Base-by-base conservation (phyloP, 2,113 vertebrate species). In the Orientallactaga bullata region DNA sequence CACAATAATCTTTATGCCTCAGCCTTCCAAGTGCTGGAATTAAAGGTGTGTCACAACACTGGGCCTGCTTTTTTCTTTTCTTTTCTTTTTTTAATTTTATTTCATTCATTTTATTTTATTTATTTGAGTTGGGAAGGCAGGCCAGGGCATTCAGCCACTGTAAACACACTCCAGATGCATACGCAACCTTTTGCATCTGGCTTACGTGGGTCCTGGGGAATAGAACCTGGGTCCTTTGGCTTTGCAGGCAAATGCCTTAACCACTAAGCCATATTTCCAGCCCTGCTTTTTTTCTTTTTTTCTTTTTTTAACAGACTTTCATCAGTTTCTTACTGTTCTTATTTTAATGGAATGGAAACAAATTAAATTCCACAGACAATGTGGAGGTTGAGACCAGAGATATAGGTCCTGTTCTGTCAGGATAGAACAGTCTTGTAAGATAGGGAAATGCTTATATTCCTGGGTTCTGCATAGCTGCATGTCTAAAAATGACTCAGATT, bases 341-440 rank as follows among this genome's bases (percentile, higher is more conserved):
- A 23, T 77, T 95, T 78, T 85, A 68, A 85, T 87, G 58, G 37
- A 55, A 87, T 93, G 74, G 81, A 61, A 3, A 7, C 10, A 23
- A 21, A 16, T 63, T 47, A 47, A 47, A 55, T 83, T 81, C 37
- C 28, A 7, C 10, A 26, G 11, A 28, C 20, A 3, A 23, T 32
- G 0, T 0, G 26, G 32, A 91, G 32, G 32, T 32, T 51, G 28
- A 74, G 24, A 24, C 37, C 3, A 26, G 30, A 28, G 26, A 0
- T 1, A 6, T 2, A 7, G 30, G 39, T 11, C 32, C 35, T 86
- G 26, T 58, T 60, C 30, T 85, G n/a, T 80, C 26, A 60, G 60
- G 60, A 86, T 37, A 12, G 26, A 63, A 71, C 35, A 20, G 21
- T 35, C 23, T 55, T 51, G 17, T 47, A 55, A 81, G 55, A 9